Conservation (phyloP, 2,113 vertebrate genomes). For the Grus americana region DNA sequence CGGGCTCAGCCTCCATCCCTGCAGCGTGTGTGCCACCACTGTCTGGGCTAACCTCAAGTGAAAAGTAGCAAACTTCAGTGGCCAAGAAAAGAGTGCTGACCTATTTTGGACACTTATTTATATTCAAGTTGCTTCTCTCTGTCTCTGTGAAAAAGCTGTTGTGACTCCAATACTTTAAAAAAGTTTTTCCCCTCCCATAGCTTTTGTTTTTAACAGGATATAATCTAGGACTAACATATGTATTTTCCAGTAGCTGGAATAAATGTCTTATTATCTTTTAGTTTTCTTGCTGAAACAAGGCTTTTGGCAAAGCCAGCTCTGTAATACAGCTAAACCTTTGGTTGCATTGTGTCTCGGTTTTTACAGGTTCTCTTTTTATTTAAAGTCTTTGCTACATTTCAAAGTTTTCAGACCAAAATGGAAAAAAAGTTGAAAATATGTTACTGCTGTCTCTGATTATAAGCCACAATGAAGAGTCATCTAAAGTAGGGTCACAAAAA, state of each 20-base stretch:
- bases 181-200: not conserved
- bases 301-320: not conserved
- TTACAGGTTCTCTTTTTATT: not conserved
- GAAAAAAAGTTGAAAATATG: not conserved
- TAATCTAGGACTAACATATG: slow-evolving; percentile 20
- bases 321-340: not conserved
- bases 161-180: slow-evolving; percentile 10
- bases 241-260: slow-evolving; percentile 17
- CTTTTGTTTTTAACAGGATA: slow-evolving; percentile 40
- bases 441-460: not conserved
- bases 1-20: not conserved
- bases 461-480: not conserved
- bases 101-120: slow-evolving; percentile 81
- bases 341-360: not conserved
- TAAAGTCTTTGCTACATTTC: not conserved
- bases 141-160: slow-evolving; percentile 53
- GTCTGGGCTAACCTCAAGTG: not conserved
- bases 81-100: slow-evolving; percentile 72
- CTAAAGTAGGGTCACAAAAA: not conserved
- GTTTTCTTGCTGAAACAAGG: slow-evolving; percentile 4
- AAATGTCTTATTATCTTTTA: not conserved
- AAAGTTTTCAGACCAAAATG: not conserved
- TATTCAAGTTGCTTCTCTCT: slow-evolving; percentile 74
- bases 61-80: slow-evolving; percentile 55
- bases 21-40: not conserved